Evolutionary conservation across 2,797 vertebrate genomes (phyloP), one percentile per base, ranked within the genome.

Genomic region (Danio albolineatus): DNA sequence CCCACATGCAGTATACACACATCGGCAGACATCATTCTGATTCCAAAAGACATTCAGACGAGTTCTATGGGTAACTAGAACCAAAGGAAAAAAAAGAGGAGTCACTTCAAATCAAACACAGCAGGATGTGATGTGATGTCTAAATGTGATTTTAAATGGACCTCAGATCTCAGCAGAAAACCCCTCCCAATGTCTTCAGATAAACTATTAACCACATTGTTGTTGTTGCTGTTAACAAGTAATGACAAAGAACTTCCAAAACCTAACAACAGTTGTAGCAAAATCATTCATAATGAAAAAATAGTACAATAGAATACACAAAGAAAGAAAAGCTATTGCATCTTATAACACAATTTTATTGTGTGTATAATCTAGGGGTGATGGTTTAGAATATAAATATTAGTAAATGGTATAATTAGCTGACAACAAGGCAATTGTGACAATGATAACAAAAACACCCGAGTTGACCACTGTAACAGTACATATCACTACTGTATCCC

Each of bases 71-170:
- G 7, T 49, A 38, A 60, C 43, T 46, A 39, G 44, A 74, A 49
- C 48, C 7, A 62, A 62, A 10, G 1, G 1, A 28, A 28, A 28
- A 59, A 60, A 14, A 41, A 62, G 46, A 7, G 2, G 2, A 38
- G 28, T 49, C 57, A 19, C 57, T 74, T 74, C 72, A 62, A 16
- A 49, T 62, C 46, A 49, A 38, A n/a, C 54, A 60, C 36, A 39
- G 57, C 6, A 61, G 16, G 59, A 46, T 73, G 17, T 49, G 21
- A 61, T 54, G 51, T 43, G 38, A 56, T 46, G 16, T 39, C 66
- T 10, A 70, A 54, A 67, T 48, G 48, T 41, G 16, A 39, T 16
- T 57, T 57, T 44, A 72, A 61, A 61, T 49, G 10, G 54, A 59
- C 39, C 44, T 36, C 21, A 49, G 16, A 49, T 5, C 48, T 54